phyloP scores from a whole-genome alignment of 30 jellyfish, hydroid and myxozoan species.

The Hydractinia symbiolongicarpus region DNA sequence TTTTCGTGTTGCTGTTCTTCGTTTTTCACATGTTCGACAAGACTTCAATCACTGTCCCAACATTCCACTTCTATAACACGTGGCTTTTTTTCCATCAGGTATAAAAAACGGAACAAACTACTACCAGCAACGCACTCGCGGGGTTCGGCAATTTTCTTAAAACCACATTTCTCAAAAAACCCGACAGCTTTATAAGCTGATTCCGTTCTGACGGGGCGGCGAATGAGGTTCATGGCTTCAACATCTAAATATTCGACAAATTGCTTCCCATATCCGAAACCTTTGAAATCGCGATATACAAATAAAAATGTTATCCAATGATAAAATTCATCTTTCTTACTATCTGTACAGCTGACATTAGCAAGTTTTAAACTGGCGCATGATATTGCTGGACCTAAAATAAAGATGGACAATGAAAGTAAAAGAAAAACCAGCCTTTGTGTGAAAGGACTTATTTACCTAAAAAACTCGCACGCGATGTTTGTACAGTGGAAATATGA shows the following conservation, averaged over 20 bases:
- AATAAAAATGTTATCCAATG: slow-evolving; percentile 56
- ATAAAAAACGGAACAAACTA: slow-evolving; percentile 35
- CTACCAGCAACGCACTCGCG: slow-evolving; percentile 35
- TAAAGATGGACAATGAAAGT: not conserved
- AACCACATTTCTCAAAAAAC: slow-evolving; percentile 49
- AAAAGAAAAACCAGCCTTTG: too few species aligned
- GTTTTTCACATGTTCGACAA: not conserved
- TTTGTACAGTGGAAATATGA: too few species aligned
- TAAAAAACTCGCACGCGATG: too few species aligned
- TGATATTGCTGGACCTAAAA: slow-evolving; percentile 18
- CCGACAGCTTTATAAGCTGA: slow-evolving; percentile 59
- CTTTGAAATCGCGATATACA: slow-evolving; percentile 49
- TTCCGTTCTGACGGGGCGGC: slow-evolving; percentile 44
- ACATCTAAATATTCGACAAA: slow-evolving; percentile 26
- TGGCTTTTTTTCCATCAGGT: slow-evolving; percentile 41
- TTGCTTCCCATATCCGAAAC: slow-evolving; percentile 44
- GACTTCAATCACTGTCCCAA: slow-evolving; percentile 19
- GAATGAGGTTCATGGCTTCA: slow-evolving; percentile 30
- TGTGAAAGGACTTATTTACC: too few species aligned
- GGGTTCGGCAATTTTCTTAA: slow-evolving; percentile 26
- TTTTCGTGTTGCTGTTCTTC: too few species aligned
- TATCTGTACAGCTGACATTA: slow-evolving; percentile 11
- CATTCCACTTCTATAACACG: not conserved
- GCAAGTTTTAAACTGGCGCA: slow-evolving; percentile 54
- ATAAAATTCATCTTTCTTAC: slow-evolving; percentile 2